These are phyloP conservation scores for Acrocephalus kingi DNA, from an alignment of 2,113 vertebrate genomes.

Conservation along the genomic window DNA sequence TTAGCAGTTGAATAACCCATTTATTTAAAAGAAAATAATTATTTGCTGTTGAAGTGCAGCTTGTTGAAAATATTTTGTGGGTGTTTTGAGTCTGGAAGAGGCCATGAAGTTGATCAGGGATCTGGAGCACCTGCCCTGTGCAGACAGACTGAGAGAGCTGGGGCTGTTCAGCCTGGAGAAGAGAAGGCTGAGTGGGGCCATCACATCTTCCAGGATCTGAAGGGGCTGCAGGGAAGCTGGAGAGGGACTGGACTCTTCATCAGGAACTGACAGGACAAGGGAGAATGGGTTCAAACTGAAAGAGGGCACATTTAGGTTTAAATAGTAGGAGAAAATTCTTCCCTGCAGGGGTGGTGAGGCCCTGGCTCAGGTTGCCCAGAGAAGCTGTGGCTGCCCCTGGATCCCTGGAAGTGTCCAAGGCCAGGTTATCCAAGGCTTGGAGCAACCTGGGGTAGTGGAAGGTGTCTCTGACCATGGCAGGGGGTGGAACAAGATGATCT, in stretches of 20 bases:
- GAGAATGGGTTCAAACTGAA: neutral
- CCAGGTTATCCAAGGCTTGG: accelerated
- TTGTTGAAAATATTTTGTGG: neutral
- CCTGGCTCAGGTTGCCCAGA: neutral
- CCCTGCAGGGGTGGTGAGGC: accelerated
- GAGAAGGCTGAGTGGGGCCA: neutral
- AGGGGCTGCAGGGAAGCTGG: neutral
- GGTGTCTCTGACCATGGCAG: neutral
- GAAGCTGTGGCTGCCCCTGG: neutral
- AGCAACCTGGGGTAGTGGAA: neutral
- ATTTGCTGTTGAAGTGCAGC: neutral
- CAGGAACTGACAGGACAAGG: neutral
- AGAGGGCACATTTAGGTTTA: neutral
- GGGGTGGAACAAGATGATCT: neutral
- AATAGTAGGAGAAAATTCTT: too few species aligned
- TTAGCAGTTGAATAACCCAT: conserved; percentile 6
- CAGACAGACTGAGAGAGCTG: neutral
- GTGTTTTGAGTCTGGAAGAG: neutral
- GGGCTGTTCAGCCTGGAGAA: neutral
- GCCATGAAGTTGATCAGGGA: neutral
- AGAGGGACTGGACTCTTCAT: neutral
- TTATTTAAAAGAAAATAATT: neutral
- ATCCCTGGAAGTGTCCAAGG: neutral
- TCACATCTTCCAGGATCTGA: neutral
- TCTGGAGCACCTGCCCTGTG: neutral